These are phyloP conservation scores for Tauraco hartlaubi DNA, from an alignment of 2,797 vertebrate genomes.

Conservation along the genomic window DNA sequence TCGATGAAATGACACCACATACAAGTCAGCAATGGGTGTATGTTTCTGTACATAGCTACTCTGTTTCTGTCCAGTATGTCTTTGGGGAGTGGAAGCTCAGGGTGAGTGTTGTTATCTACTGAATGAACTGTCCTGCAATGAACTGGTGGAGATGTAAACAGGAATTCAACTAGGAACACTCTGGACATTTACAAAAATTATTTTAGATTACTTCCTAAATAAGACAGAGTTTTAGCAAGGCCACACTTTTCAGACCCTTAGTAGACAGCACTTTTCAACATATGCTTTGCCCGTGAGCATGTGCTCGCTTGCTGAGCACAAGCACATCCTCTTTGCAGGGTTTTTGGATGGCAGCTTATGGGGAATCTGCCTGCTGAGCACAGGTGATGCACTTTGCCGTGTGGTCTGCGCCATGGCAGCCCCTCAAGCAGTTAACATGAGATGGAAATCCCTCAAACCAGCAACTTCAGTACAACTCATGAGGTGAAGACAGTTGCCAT, in stretches of 20 bases:
- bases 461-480: neutral
- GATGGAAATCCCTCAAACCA: neutral
- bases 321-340: neutral
- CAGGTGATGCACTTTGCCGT: neutral
- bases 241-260: neutral
- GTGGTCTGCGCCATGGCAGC: neutral
- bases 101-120: neutral
- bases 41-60: neutral
- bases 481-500: neutral
- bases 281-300: neutral
- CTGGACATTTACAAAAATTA: neutral
- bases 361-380: neutral
- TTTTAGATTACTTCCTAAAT: neutral
- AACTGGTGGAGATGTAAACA: neutral
- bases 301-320: neutral
- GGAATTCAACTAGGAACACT: neutral
- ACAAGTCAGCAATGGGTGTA: rapidly evolving
- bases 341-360: neutral
- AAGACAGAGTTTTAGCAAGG: neutral
- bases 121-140: neutral
- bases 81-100: neutral
- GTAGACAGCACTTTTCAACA: neutral
- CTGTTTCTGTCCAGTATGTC: neutral
- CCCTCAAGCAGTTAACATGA: neutral
- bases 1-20: neutral